Evolutionary conservation across 2,888 invertebrate species (phyloP), one percentile per base, ranked within the genome.

Genomic region (Eupeodes latifasciatus): DNA sequence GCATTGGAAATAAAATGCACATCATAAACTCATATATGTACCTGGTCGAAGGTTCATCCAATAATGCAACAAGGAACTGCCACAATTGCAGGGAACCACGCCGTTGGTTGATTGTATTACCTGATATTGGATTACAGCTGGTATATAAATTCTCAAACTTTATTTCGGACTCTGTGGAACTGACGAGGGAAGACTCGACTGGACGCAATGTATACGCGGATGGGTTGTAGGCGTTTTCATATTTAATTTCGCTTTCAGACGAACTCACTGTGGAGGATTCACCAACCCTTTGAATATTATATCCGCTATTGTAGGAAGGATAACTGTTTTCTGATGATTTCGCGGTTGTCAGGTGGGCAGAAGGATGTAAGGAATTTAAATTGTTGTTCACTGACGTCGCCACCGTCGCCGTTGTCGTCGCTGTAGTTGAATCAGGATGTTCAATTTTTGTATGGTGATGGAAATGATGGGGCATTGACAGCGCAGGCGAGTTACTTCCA

Each of bases 51-150:
- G 96, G 95, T 83, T 96, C 96, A 91, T 96, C 96, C 61, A 97
- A 92, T 6, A 97, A 94, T 0, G 97, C 96, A 5, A 98, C 98
- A 66, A 99, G 95, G 94, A 99, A 99, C 94, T 99, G 99, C 98
- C 98, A 99, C 76, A 99, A 94, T 92, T 99, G 98, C 14, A 98
- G 95, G 0, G 98, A 97, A 0, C 98, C 98, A 49, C 98, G 95
- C n/a, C 97, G 94, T 90, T 95, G 95, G 87, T 95, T 95, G 49
- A 92, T 90, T 59, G 93, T 91, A 61, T 91, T 91, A 86, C 92
- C 92, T 55, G 93, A 91, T 59, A 93, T 92, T 10, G 91, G 91
- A 84, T 82, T 90, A 55, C 89, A 85, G 86, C 91, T 91, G 5
- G 92, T 91, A 79, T 93, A 93, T 55, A 93, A 90, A 86, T 91